Evolutionary conservation across 2,888 invertebrate genomes (phyloP).

Genomic region (Phengaris arion): DNA sequence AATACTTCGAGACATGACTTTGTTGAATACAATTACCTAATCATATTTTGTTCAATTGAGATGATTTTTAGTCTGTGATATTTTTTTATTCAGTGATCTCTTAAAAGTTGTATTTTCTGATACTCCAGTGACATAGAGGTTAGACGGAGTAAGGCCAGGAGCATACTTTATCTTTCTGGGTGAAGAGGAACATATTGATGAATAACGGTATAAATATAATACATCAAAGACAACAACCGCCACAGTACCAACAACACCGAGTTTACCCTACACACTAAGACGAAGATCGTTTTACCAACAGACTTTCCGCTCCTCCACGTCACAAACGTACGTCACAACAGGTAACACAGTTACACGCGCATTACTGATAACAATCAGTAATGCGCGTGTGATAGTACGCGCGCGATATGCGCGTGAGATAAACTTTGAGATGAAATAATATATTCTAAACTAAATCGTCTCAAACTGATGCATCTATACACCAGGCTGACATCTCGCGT

Average conservation of each 20-base stretch:
- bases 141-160: no score
- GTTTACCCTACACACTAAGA: neutral
- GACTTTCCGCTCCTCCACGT: neutral
- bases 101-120: no score
- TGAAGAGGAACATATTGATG: no score
- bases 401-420: no score
- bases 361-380: no score
- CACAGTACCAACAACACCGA: neutral
- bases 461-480: no score
- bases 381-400: slow-evolving; percentile 6
- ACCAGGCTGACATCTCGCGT: no score
- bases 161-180: no score
- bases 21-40: neutral
- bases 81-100: no score
- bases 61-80: neutral
- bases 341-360: neutral
- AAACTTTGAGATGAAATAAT: no score
- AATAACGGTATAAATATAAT: neutral
- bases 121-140: no score
- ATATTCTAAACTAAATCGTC: no score
- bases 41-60: neutral
- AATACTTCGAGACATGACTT: slow-evolving; percentile 8
- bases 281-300: neutral
- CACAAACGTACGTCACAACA: neutral
- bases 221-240: neutral